phyloP scores from a whole-genome alignment of 2,113 vertebrate genomes.

The Noturus placidus region DNA sequence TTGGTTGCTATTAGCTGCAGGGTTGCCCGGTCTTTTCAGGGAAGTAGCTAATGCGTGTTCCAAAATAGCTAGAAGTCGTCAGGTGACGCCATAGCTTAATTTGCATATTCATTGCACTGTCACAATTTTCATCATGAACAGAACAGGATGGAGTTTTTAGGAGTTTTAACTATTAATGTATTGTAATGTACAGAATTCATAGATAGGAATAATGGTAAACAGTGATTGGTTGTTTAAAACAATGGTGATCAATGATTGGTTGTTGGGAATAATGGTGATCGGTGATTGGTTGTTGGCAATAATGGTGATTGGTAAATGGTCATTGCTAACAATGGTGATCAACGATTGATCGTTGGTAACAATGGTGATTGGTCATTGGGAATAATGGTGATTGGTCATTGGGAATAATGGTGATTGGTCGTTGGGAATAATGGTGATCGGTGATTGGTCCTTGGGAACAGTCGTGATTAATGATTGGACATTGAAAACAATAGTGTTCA shows the following conservation, averaged over 20 bases:
- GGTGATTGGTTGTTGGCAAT: background rate
- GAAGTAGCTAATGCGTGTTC: background rate
- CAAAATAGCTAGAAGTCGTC: background rate
- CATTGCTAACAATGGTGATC: background rate
- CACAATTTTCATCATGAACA: background rate
- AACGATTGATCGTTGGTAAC: background rate
- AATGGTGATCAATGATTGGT: background rate
- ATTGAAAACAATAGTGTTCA: too few relatives aligned
- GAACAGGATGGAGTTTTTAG: background rate
- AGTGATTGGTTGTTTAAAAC: background rate
- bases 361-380: background rate
- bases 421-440: background rate
- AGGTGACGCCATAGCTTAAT: background rate
- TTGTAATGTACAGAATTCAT: background rate
- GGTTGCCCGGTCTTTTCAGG: background rate
- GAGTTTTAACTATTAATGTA: background rate
- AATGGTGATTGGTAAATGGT: background rate
- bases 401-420: background rate
- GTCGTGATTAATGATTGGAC: too few relatives aligned
- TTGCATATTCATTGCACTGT: background rate
- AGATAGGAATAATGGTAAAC: background rate
- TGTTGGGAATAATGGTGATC: background rate
- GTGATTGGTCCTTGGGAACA: too few relatives aligned
- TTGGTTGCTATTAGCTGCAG: background rate
- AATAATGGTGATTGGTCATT: background rate